Evolutionary conservation across 2,888 invertebrate species (phyloP), one percentile per base, ranked within the genome.

Genomic region (Encarsia formosa): DNA sequence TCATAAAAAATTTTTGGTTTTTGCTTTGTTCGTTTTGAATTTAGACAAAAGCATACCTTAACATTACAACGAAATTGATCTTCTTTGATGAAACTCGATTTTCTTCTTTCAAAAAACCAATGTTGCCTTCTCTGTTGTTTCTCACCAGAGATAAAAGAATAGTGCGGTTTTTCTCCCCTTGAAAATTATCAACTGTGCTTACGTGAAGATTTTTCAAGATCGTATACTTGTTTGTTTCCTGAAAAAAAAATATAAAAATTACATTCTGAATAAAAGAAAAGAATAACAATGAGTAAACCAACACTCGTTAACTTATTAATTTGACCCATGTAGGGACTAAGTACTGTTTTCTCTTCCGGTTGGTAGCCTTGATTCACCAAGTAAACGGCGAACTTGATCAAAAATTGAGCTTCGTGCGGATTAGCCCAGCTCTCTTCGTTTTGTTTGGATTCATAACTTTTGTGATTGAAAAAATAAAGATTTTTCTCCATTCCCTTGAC

Each of bases 111-210:
- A 50, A 22, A 23, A 50, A 50, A 1, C 50, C 50, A 20, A 44
- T 39, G 13, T 50, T 50, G n/a, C 50, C 50, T 23, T 22, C 19
- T 23, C 24, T 44, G 18, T 50, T 50, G 16, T 44, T 50, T 4
- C 50, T 43, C 3, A 50, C 50, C 5, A 50, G 23, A 32, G 50
- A 50, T 6, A 50, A 32, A 11, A 50, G 34, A 23, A 50, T 50
- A 9, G 44, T 44, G 23, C 23, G 38, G 16, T 44, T 50, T 38
- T 50, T 44, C 24, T 50, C 50, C 8, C 50, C 50, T 39, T 50
- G 50, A 38, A 11, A 50, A 22, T 50, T 50, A 20, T 50, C 50
- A 8, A 50, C 39, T n/a, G 50, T 50, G 9, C 38, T 50, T 8
- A 50, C 38, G 5, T 22, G 13, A 9, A 50, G 13, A 9, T 50